Evolutionary conservation across 2,797 vertebrate genomes (phyloP).

Genomic region (Labroides dimidiatus): DNA sequence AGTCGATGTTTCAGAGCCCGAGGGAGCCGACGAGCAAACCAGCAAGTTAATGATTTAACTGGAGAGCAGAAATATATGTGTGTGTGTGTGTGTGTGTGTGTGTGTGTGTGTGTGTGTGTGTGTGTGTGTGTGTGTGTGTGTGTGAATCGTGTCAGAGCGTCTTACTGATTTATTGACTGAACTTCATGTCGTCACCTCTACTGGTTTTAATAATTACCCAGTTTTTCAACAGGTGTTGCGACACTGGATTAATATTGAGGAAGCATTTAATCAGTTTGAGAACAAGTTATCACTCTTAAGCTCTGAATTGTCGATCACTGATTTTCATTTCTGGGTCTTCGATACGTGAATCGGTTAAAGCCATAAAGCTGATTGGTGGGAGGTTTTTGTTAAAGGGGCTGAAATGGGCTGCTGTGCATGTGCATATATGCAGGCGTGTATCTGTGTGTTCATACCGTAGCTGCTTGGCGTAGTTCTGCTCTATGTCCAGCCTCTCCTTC

Average conservation of each 20-base stretch:
- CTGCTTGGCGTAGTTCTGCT: conserved; percentile 98
- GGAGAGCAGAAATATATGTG: background rate
- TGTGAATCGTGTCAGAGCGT: background rate
- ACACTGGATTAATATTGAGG: background rate
- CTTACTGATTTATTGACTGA: conserved; percentile 25
- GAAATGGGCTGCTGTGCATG: no score
- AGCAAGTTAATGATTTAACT: conserved; percentile 39
- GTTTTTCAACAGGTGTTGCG: conserved; percentile 9
- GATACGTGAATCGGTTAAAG: no score
- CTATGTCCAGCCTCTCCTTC: conserved; percentile 97
- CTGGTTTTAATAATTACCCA: conserved; percentile 34
- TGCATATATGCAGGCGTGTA: background rate
- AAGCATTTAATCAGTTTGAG: no score
- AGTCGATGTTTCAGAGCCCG: no score
- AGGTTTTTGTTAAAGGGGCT: background rate
- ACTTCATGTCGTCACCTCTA: background rate
- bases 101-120: background rate
- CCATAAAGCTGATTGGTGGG: background rate
- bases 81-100: background rate
- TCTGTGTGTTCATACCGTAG: conserved; percentile 84
- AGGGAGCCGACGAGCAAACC: background rate
- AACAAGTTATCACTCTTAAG: no score
- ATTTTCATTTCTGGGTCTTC: no score
- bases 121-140: background rate
- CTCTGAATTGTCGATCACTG: no score